Base-by-base conservation (phyloP, 2,113 vertebrate species). In the Scomber colias region DNA sequence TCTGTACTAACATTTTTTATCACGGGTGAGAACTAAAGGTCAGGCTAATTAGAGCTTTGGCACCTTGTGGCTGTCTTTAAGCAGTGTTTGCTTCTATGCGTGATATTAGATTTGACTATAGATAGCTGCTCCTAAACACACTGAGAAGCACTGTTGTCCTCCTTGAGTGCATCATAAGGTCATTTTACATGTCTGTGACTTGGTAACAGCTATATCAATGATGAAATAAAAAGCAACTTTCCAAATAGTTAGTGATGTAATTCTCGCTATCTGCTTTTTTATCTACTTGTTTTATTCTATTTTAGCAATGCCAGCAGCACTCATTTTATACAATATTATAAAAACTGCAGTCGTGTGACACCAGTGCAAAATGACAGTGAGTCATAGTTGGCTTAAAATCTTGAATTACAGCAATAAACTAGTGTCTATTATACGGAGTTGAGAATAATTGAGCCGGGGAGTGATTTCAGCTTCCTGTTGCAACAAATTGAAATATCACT, bases 1-100 rank as follows among this genome's bases (percentile, higher is more conserved):
- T 71, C 56, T 31, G 66, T 45, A 8, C 49, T 78, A 13, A 60
- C 62, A 60, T 77, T 66, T 82, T 87, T 77, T 82, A 65, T 89
- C 60, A 77, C 79, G 57, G 64, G 21, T 66, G 77, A 80, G 75
- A 87, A 77, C 56, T 67, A 65, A 70, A 76, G 84, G 64, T 77
- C 60, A 49, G 59, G 48, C 56, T 80, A 85, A 89, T 84, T 71
- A 87, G 78, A 86, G 71, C 75, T 78, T 82, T 53, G 69, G 75
- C 65, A 84, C 73, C 72, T 79, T 45, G 77, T 68, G 83, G 24
- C 46, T 67, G 53, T 59, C 51, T 83, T 56, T 63, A 84, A 61
- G 62, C 27, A 71, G 54, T 73, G 68, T 60, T 82, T 77, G 57
- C 35, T 77, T 82, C 48, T 59, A 16, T 67, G 45, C 65, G 57